Percentiles rank a stretch among this genome's conserved stretches.
phyloP scores from a whole-genome alignment of 2,888 invertebrate species.

The Dioctria rufipes region DNA sequence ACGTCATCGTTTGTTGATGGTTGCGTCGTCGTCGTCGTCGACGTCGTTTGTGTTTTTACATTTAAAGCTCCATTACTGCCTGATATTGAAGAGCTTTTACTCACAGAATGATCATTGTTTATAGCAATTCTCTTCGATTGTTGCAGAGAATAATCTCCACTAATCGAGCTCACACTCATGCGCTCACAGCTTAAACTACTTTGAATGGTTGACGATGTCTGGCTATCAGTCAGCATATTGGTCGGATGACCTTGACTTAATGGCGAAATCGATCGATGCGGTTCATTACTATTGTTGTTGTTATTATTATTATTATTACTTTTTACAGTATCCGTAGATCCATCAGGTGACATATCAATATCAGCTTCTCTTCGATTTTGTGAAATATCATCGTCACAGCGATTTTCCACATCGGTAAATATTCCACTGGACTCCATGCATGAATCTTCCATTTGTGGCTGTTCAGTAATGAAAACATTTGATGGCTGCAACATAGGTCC shows the following conservation, averaged over 20 bases:
- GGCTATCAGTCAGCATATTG: slow-evolving; percentile 63
- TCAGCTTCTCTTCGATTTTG: slow-evolving; percentile 68
- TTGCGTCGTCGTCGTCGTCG: background rate
- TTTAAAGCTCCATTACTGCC: slow-evolving; percentile 46
- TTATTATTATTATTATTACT: slow-evolving; percentile 75
- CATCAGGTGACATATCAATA: slow-evolving; percentile 79
- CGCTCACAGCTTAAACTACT: slow-evolving; percentile 65
- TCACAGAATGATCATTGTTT: background rate
- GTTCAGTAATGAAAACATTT: slow-evolving; percentile 73
- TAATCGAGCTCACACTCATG: slow-evolving; percentile 60
- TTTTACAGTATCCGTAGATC: slow-evolving; percentile 72
- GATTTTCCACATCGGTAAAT: slow-evolving; percentile 88
- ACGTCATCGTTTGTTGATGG: slow-evolving; percentile 14
- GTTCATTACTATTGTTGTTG: slow-evolving; percentile 66
- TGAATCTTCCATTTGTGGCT: slow-evolving; percentile 79
- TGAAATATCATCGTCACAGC: slow-evolving; percentile 75
- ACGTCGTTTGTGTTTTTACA: background rate
- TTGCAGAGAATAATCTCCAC: slow-evolving; percentile 40
- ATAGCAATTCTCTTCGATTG: slow-evolving; percentile 1
- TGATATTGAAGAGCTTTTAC: slow-evolving; percentile 53
- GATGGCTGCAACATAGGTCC: slow-evolving; percentile 73
- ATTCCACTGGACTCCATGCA: slow-evolving; percentile 93
- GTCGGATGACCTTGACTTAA: slow-evolving; percentile 63
- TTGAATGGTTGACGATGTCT: slow-evolving; percentile 66
- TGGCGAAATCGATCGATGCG: slow-evolving; percentile 60